Percentiles rank a stretch among this genome's conserved stretches.
phyloP scores from a whole-genome alignment of 2,113 vertebrate species.

The Nesospiza acunhae region DNA sequence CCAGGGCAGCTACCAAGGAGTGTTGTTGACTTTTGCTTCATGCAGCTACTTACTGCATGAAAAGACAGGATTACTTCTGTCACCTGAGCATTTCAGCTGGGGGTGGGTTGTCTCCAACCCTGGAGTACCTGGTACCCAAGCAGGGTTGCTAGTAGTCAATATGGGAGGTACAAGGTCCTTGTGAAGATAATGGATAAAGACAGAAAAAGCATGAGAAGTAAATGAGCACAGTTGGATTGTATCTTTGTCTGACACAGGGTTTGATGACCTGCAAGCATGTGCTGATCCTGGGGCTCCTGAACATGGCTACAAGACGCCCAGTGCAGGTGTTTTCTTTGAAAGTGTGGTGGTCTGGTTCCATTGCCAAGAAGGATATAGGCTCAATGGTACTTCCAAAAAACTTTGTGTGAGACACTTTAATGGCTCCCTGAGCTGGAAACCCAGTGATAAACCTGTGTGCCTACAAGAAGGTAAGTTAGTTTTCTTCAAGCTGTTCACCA shows the following conservation, averaged over 20 bases:
- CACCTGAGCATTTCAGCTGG: neutral
- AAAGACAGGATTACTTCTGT: neutral
- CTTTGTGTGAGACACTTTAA: constrained; percentile 79
- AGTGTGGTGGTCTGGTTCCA: constrained; percentile 79
- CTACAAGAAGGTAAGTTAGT: constrained; percentile 81
- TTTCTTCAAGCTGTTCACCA: neutral
- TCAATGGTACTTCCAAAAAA: constrained; percentile 82
- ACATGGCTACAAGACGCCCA: constrained; percentile 81
- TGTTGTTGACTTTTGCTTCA: neutral
- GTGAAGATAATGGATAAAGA: neutral
- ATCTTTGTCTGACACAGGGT: constrained; percentile 60
- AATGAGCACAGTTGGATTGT: neutral
- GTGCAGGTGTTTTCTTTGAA: constrained; percentile 78
- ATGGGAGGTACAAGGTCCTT: neutral
- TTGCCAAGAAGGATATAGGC: constrained; percentile 82
- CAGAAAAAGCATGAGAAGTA: neutral
- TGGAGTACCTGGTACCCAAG: neutral
- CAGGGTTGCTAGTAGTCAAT: neutral
- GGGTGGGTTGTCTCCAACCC: neutral
- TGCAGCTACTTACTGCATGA: neutral
- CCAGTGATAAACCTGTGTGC: constrained; percentile 80
- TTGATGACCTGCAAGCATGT: constrained; percentile 78
- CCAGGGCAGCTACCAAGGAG: neutral
- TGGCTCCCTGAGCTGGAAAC: constrained; percentile 83
- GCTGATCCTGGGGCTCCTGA: constrained; percentile 80